Evolutionary conservation across 2,888 invertebrate genomes (phyloP).

Genomic region (Stenodera caucasica): DNA sequence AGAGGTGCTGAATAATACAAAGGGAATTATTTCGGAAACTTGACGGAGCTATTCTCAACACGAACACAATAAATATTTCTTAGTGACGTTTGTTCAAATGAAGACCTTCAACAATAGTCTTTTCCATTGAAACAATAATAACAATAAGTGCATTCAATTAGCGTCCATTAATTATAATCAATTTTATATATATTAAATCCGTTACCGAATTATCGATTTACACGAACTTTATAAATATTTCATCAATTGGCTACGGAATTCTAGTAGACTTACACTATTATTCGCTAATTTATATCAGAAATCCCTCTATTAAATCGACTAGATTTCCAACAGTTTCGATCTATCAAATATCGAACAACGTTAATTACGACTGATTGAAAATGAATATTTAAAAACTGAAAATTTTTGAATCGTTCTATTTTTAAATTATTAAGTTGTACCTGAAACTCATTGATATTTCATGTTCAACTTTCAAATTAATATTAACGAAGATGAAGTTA

Average conservation of each 20-base stretch:
- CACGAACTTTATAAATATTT: background rate
- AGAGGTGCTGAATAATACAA: constrained; percentile 19
- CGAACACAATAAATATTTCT: background rate
- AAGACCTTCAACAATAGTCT: background rate
- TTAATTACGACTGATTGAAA: too few relatives aligned
- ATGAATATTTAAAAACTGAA: too few relatives aligned
- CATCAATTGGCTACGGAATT: background rate
- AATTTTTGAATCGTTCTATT: background rate
- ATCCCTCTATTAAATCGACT: background rate
- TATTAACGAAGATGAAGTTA: background rate
- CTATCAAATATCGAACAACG: too few relatives aligned
- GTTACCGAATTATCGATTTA: constrained; percentile 1
- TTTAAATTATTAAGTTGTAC: background rate
- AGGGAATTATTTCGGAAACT: constrained; percentile 10
- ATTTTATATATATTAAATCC: background rate
- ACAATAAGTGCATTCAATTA: background rate
- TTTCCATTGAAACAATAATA: background rate
- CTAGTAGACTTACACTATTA: background rate
- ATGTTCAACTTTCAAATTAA: background rate
- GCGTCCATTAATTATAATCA: background rate
- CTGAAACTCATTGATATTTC: background rate
- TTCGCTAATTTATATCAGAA: background rate
- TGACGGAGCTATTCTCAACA: constrained; percentile 10
- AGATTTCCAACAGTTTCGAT: too few relatives aligned
- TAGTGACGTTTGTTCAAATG: background rate